phyloP scores from a whole-genome alignment of 1,140 invertebrate genomes.

The Achatina immaculata region DNA sequence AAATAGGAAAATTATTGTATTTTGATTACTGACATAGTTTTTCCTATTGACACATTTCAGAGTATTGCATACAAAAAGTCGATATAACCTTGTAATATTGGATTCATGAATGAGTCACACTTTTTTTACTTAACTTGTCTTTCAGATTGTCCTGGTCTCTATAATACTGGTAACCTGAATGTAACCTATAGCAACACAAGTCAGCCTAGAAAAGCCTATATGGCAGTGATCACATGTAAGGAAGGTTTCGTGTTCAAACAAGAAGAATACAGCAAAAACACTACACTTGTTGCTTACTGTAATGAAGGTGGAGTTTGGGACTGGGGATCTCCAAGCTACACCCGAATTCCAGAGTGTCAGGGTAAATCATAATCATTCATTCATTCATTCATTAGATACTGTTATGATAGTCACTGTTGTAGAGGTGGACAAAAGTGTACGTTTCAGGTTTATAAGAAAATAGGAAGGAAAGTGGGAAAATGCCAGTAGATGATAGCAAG shows the following conservation, averaged over 20 bases:
- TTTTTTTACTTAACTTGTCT: too few relatives aligned
- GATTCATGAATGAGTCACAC: too few relatives aligned
- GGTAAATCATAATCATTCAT: neutral
- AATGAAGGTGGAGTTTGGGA: constrained; percentile 14
- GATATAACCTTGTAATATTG: too few relatives aligned
- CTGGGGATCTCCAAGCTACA: constrained; percentile 3
- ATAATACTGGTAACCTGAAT: neutral
- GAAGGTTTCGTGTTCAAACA: neutral
- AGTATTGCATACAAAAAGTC: too few relatives aligned
- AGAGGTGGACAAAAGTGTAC: neutral
- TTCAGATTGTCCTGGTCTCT: neutral
- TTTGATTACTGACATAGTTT: too few relatives aligned
- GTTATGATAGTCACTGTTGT: neutral
- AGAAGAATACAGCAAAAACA: constrained; percentile 12
- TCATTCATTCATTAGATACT: neutral
- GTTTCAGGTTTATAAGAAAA: too few relatives aligned
- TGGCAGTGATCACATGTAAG: neutral
- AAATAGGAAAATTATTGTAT: too few relatives aligned
- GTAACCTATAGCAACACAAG: neutral
- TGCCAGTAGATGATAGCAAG: too few relatives aligned
- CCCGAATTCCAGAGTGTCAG: neutral
- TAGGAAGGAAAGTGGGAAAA: too few relatives aligned
- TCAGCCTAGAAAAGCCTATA: neutral
- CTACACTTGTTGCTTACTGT: neutral
- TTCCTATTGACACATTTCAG: too few relatives aligned